Conservation (phyloP, 2,113 vertebrate species). For the Lipophrys pholis region DNA sequence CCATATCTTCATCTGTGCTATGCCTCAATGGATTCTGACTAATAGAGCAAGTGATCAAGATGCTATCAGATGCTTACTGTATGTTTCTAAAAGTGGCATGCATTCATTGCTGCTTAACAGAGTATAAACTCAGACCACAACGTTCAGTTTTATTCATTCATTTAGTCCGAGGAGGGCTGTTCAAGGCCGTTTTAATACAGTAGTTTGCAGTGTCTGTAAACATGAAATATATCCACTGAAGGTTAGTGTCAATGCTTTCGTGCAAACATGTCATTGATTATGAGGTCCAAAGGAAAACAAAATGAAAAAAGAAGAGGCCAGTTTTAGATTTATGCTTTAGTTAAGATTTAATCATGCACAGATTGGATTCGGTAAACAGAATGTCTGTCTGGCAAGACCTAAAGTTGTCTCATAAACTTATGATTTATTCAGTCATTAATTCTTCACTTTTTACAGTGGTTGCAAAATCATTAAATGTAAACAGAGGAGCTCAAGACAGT, state of each 20-base stretch:
- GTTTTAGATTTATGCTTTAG: not conserved
- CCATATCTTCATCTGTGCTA: slow-evolving; percentile 14
- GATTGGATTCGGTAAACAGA: not conserved
- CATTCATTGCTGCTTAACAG: slow-evolving; percentile 11
- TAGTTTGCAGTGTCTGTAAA: slow-evolving; percentile 7
- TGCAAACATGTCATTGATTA: not conserved
- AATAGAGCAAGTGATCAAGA: slow-evolving; percentile 52
- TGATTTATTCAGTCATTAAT: slow-evolving; percentile 20
- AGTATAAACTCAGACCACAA: slow-evolving; percentile 18
- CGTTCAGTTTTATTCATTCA: slow-evolving; percentile 19
- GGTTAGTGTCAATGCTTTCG: not conserved
- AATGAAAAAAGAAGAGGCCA: slow-evolving; percentile 2
- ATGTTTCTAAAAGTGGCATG: slow-evolving; percentile 42
- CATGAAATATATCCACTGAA: slow-evolving; percentile 17
- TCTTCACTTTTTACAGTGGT: not conserved
- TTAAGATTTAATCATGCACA: not conserved
- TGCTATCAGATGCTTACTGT: slow-evolving; percentile 18
- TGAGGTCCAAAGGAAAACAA: not conserved
- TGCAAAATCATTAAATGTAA: slow-evolving; percentile 28
- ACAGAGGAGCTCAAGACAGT: slow-evolving; percentile 20
- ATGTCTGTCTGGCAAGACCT: not conserved
- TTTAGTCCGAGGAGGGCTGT: slow-evolving; percentile 2
- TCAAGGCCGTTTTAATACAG: slow-evolving; percentile 9
- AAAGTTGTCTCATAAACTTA: not conserved
- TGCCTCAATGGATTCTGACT: slow-evolving; percentile 31